Conservation (phyloP, 1,140 invertebrate genomes). For the Aphelinus atriplicis region DNA sequence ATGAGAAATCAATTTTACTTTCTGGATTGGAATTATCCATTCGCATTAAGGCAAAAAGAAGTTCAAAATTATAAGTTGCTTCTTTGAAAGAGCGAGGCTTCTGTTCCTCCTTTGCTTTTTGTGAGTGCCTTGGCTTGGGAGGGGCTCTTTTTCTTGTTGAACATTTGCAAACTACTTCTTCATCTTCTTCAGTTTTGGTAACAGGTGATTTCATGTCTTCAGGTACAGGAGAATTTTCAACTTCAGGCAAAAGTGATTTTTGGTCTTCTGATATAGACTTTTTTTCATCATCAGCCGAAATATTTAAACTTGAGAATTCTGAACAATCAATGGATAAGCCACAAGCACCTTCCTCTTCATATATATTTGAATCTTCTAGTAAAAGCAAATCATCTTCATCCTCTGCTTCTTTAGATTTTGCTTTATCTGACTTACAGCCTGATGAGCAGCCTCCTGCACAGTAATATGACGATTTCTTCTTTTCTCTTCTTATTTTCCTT, state of each 20-base stretch:
- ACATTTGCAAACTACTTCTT: conserved; percentile 26
- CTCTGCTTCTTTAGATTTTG: neutral
- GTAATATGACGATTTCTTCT: neutral
- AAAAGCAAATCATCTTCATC: neutral
- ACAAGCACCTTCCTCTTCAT: neutral
- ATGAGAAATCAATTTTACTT: no score
- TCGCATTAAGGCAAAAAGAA: no score
- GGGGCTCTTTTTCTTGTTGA: conserved; percentile 7
- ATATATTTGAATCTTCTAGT: neutral
- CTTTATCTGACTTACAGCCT: neutral
- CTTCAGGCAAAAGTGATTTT: no score
- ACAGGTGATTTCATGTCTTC: conserved; percentile 1
- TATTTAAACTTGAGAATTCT: neutral
- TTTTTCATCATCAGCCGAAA: conserved; percentile 4
- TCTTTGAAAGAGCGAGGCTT: no score
- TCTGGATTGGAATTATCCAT: no score
- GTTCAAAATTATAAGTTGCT: no score
- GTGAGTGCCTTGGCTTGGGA: neutral
- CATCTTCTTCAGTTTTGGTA: neutral
- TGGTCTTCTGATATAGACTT: no score
- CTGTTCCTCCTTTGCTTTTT: neutral
- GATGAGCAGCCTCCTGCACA: neutral
- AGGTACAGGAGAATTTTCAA: neutral
- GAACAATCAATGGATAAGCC: neutral
- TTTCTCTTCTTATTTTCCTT: conserved; percentile 29